phyloP scores from a whole-genome alignment of 1,140 invertebrate species.

The Telenomus remus region DNA sequence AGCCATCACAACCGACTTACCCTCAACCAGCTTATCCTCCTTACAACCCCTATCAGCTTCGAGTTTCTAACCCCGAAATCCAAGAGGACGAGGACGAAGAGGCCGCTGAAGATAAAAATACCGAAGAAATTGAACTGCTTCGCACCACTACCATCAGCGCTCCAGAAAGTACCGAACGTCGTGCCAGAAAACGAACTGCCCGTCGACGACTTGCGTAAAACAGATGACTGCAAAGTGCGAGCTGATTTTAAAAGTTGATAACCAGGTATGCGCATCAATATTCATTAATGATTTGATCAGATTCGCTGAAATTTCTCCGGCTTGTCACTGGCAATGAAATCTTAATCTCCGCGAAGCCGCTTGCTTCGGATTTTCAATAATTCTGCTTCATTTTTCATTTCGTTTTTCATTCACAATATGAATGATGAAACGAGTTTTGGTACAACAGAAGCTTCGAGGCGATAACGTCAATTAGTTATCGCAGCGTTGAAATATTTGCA shows the following conservation, averaged over 20 bases:
- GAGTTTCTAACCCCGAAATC: slow-evolving; percentile 25
- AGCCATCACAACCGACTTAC: slow-evolving; percentile 30
- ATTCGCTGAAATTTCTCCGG: not conserved
- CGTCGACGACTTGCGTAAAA: slow-evolving; percentile 35
- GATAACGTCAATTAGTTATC: slow-evolving; percentile 46
- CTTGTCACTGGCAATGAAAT: too few relatives aligned
- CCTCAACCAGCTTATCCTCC: slow-evolving; percentile 37
- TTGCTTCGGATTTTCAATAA: too few relatives aligned
- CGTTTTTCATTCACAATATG: too few relatives aligned
- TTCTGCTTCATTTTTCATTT: too few relatives aligned
- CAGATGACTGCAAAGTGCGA: slow-evolving; percentile 2
- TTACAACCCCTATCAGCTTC: slow-evolving; percentile 43
- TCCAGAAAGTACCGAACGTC: slow-evolving; percentile 38
- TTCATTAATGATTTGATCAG: too few relatives aligned
- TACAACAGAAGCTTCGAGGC: slow-evolving; percentile 2
- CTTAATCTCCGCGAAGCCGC: too few relatives aligned
- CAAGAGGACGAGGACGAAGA: slow-evolving; percentile 24
- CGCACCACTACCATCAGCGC: slow-evolving; percentile 20
- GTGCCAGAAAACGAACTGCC: slow-evolving; percentile 30
- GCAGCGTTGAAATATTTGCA: slow-evolving; percentile 3
- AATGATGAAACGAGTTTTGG: too few relatives aligned
- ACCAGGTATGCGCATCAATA: slow-evolving; percentile 27
- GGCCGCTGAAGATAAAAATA: slow-evolving; percentile 21
- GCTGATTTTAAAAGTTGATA: slow-evolving; percentile 8
- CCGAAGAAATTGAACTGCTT: slow-evolving; percentile 39